These are phyloP conservation scores for Amphiura filiformis DNA, from an alignment of 35 echinoderm and acorn worm species.

Conservation along the genomic window DNA sequence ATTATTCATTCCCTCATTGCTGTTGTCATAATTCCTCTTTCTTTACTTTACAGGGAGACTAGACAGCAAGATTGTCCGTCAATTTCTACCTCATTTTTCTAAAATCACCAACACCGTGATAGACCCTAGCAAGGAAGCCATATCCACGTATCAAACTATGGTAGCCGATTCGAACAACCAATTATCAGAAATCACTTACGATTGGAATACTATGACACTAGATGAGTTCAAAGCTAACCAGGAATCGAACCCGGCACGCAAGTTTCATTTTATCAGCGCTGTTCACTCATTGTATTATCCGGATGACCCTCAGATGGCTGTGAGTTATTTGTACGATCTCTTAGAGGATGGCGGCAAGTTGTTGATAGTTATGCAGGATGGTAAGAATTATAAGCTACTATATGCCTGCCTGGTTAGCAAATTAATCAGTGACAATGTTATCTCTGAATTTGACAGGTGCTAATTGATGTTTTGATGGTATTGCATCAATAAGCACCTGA, in stretches of 20 bases:
- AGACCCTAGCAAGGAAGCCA: conserved; percentile 20
- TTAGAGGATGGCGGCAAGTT: conserved; percentile 40
- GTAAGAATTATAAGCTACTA: too few species aligned
- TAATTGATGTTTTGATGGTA: too few species aligned
- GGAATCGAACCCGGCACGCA: background rate
- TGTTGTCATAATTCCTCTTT: too few species aligned
- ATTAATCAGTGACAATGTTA: too few species aligned
- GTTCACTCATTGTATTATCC: conserved; percentile 36
- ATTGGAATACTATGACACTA: conserved; percentile 22
- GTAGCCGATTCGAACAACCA: background rate
- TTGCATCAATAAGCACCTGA: too few species aligned
- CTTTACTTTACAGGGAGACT: background rate
- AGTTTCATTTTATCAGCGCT: conserved; percentile 57
- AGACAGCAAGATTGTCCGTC: background rate
- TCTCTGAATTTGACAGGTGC: too few species aligned
- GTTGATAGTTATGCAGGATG: conserved; percentile 1
- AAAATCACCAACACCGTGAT: conserved; percentile 23
- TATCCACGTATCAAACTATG: conserved; percentile 1
- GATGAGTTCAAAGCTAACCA: background rate
- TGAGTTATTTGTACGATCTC: conserved; percentile 34
- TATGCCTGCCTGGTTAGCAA: too few species aligned
- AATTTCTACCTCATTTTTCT: background rate
- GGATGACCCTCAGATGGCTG: background rate
- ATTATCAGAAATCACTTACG: background rate
- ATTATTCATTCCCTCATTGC: too few species aligned